phyloP scores from a whole-genome alignment of 2,113 vertebrate genomes.

The Agelaius tricolor region DNA sequence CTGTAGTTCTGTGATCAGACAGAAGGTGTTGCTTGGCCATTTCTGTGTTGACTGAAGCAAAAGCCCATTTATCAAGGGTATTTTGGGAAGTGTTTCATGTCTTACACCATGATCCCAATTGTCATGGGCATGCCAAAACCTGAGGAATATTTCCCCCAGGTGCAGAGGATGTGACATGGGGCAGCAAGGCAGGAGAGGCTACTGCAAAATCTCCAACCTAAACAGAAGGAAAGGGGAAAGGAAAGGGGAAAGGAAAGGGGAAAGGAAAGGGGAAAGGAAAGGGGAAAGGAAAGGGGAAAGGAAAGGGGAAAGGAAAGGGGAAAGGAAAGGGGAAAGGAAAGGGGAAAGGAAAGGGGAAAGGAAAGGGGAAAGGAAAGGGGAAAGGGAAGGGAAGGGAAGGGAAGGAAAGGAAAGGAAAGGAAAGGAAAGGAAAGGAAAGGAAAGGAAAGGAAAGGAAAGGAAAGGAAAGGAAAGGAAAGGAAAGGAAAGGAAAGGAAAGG shows the following conservation, averaged over 20 bases:
- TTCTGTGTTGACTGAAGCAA: neutral
- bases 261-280: no score
- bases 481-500: neutral
- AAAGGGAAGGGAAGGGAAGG: neutral
- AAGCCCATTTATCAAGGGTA: neutral
- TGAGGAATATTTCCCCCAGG: neutral
- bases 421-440: neutral
- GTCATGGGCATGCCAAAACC: neutral
- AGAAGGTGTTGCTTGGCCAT: neutral
- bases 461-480: neutral
- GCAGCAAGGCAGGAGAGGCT: neutral
- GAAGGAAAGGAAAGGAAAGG: neutral
- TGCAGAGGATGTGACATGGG: neutral
- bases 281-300: neutral
- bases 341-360: no score
- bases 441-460: neutral
- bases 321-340: neutral
- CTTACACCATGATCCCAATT: rapidly evolving
- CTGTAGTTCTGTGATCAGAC: neutral
- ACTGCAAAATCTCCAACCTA: neutral
- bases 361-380: no score
- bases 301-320: neutral
- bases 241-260: neutral
- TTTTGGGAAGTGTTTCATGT: neutral
- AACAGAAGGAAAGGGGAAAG: neutral